These are phyloP conservation scores for Hirtodrosophila trivittata DNA, from an alignment of 2,888 invertebrate genomes.

Conservation along the genomic window DNA sequence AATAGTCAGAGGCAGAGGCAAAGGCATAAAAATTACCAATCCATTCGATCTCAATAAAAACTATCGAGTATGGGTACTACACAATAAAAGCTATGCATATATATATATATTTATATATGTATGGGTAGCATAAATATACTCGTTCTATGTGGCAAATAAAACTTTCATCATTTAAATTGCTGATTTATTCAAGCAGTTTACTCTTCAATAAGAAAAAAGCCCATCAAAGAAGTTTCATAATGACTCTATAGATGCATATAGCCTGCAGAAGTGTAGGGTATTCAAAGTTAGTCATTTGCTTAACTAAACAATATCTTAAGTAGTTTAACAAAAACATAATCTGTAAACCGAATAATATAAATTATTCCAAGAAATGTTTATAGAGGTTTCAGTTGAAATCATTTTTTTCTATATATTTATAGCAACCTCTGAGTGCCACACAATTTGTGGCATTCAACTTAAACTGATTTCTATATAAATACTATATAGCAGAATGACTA, in stretches of 20 bases:
- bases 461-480: too few relatives aligned
- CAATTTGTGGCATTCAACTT: too few relatives aligned
- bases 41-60: conserved; percentile 27
- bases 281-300: conserved; percentile 24
- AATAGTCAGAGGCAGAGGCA: conserved; percentile 34
- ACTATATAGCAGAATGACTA: too few relatives aligned
- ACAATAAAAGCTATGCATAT: background rate
- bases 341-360: too few relatives aligned
- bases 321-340: conserved; percentile 26
- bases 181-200: conserved; percentile 19
- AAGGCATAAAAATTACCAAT: conserved; percentile 31
- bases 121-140: background rate
- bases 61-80: conserved; percentile 6
- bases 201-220: conserved; percentile 2
- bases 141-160: conserved; percentile 21
- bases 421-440: too few relatives aligned
- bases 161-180: conserved; percentile 28
- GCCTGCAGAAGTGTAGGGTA: conserved; percentile 1
- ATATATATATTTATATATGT: too few relatives aligned
- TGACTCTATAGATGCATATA: too few relatives aligned
- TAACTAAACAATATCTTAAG: conserved; percentile 29
- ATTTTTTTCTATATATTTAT: too few relatives aligned
- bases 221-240: too few relatives aligned
- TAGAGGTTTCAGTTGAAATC: too few relatives aligned
- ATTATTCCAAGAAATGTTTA: too few relatives aligned